Evolutionary conservation across 2,888 invertebrate species (phyloP), one percentile per base, ranked within the genome.

Genomic region (Drosophila anomelani): DNA sequence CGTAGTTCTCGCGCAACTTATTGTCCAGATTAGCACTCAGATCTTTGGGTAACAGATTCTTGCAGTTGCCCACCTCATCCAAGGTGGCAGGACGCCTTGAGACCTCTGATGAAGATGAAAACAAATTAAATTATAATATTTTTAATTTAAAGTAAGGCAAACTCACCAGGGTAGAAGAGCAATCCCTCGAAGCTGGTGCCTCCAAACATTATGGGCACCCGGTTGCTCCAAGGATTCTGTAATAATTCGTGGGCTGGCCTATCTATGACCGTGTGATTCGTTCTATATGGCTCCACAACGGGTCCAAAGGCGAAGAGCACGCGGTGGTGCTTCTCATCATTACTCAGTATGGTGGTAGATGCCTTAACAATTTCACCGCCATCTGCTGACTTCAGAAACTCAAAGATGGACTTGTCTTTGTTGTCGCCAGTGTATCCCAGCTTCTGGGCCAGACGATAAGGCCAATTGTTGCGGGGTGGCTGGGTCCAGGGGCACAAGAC

Each of bases 101-200:
- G 2, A 91, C 88, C 76, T 92, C 92, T 81, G 44, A 0, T 41
- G 32, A 8, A 34, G 2, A 56, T 2, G 0, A 12, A 8, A 17
- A 5, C 0, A 2, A 0, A 6, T 10, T 54, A 3, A 20, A 4
- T 15, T 12, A 12, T 34, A 3, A 34, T 34, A 4, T 8, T 29
- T 29, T 29, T 29, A 12, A 34, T 34, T 10, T 34, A 12, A 4
- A 34, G 10, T 34, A 34, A 0, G 12, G 34, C 12, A 34, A 34
- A 34, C 73, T 59, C 51, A 91, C 91, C 90, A 80, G 90, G 83
- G 83, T 91, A 89, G 57, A 91, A 90, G 3, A 92, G 83, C 15
- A 92, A 60, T 9, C 93, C 92, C 76, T 92, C 93, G 41, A 91
- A 91, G 41, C 92, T 91, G 38, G 89, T 90, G 20, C 90, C 91